These are phyloP conservation scores for Sericinus montela DNA, from an alignment of 2,888 invertebrate species.

Conservation along the genomic window DNA sequence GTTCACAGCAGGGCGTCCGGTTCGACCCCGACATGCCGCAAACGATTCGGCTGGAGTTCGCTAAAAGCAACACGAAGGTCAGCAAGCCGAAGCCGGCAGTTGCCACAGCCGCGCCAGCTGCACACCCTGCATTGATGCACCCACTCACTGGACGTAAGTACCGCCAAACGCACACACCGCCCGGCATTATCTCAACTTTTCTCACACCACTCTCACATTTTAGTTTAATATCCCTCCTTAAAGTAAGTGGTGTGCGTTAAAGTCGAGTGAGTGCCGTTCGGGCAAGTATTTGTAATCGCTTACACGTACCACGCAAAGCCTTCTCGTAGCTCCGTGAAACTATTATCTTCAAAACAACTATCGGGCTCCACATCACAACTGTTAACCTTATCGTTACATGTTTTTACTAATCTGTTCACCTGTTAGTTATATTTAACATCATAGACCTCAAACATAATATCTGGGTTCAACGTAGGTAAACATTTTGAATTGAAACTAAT, in stretches of 20 bases:
- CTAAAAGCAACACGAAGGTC: constrained; percentile 99
- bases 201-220: too few relatives aligned
- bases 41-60: constrained; percentile 99
- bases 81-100: constrained; percentile 99
- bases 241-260: not conserved
- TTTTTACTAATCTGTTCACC: constrained; percentile 49
- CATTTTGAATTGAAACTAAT: not conserved
- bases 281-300: constrained; percentile 75
- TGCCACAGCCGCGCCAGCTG: constrained; percentile 96
- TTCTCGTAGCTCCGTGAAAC: constrained; percentile 63
- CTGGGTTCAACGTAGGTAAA: too few relatives aligned
- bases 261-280: constrained; percentile 62
- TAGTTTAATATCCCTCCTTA: too few relatives aligned
- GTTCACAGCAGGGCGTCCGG: constrained; percentile 98
- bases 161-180: constrained; percentile 52
- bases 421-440: constrained; percentile 10
- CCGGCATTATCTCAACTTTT: constrained; percentile 48
- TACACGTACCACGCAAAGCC: constrained; percentile 77
- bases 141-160: constrained; percentile 99
- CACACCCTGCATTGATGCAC: constrained; percentile 99
- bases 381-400: constrained; percentile 52
- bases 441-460: not conserved
- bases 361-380: constrained; percentile 63
- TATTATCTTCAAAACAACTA: constrained; percentile 56
- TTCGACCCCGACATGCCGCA: constrained; percentile 99